These are phyloP conservation scores for Acleris holmiana DNA, from an alignment of 2,888 invertebrate species.

Conservation along the genomic window DNA sequence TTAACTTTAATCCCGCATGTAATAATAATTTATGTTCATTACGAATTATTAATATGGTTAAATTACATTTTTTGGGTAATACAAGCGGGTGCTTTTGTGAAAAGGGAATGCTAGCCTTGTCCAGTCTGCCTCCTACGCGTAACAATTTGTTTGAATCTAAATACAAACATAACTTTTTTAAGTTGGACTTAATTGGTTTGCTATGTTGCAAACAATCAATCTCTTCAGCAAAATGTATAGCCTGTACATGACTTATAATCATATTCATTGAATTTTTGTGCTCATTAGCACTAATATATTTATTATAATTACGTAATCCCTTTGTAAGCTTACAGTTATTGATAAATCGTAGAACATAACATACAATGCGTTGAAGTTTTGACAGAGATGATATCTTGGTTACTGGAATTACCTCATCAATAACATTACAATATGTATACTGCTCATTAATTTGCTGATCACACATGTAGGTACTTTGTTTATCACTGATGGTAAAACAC, in stretches of 20 bases:
- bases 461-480: background rate
- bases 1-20: too few relatives aligned
- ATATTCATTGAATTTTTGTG: too few relatives aligned
- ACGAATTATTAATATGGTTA: too few relatives aligned
- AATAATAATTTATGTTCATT: too few relatives aligned
- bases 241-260: too few relatives aligned
- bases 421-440: background rate
- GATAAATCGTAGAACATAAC: background rate
- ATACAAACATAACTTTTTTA: too few relatives aligned
- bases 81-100: conserved; percentile 21
- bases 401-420: conserved; percentile 9
- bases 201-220: too few relatives aligned
- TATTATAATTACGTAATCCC: too few relatives aligned
- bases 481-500: background rate
- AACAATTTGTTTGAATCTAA: background rate
- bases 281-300: too few relatives aligned
- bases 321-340: background rate
- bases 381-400: conserved; percentile 12
- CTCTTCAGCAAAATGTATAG: too few relatives aligned
- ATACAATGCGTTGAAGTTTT: conserved; percentile 12
- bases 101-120: conserved; percentile 17
- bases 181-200: too few relatives aligned
- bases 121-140: conserved; percentile 16
- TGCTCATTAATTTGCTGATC: background rate
- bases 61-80: conserved; percentile 5